Percentiles rank a stretch among this genome's conserved stretches.
Evolutionary conservation across 2,113 vertebrate genomes (phyloP).

Genomic region (Columba livia): DNA sequence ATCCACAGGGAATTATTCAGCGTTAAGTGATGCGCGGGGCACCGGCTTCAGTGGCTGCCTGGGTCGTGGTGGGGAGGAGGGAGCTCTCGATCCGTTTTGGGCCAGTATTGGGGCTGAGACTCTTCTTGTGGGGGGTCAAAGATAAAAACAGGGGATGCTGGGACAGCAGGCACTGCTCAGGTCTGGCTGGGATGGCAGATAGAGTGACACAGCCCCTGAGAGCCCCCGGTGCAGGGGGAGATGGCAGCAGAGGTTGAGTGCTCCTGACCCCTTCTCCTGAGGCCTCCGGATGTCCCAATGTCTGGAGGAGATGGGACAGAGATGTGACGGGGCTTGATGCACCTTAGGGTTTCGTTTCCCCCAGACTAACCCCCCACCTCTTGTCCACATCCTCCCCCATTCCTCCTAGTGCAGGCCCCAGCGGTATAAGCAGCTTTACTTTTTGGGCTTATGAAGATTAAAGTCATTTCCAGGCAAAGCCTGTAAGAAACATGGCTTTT

Average conservation of each 20-base stretch:
- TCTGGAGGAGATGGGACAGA: fast-evolving
- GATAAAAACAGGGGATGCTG: fast-evolving
- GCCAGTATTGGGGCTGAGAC: fast-evolving
- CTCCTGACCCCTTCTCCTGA: background rate
- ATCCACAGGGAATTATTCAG: background rate
- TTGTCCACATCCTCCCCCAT: background rate
- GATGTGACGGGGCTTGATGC: fast-evolving
- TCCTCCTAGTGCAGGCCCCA: background rate
- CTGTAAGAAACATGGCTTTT: background rate
- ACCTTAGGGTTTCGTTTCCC: background rate
- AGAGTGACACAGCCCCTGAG: fast-evolving
- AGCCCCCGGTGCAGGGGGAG: background rate
- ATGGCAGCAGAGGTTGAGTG: background rate
- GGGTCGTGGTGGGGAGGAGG: background rate
- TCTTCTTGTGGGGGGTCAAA: background rate
- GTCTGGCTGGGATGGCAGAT: background rate
- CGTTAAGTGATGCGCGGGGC: background rate
- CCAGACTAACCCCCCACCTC: background rate
- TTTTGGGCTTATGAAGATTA: slow-evolving; percentile 51
- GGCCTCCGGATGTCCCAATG: fast-evolving
- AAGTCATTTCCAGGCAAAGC: slow-evolving; percentile 58
- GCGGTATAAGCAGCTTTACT: slow-evolving; percentile 45
- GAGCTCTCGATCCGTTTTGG: background rate
- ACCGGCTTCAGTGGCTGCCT: background rate
- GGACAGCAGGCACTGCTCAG: background rate